phyloP scores from a whole-genome alignment of 2,888 invertebrate species.

The Eulithis prunata region DNA sequence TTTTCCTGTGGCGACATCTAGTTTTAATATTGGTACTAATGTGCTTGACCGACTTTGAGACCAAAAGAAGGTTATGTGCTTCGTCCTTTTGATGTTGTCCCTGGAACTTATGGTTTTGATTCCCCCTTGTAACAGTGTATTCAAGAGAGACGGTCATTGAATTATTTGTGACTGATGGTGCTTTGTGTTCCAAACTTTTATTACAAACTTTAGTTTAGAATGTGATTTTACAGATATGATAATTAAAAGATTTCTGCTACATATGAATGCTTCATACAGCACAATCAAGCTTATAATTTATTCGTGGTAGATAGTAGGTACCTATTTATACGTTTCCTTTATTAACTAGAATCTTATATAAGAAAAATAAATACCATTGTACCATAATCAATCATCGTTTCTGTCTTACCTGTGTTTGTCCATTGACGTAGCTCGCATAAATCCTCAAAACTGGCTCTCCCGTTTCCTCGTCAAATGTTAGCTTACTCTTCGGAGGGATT shows the following conservation, averaged over 20 bases:
- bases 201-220: too few species aligned
- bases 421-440: slow-evolving; percentile 78
- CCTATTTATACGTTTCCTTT: too few species aligned
- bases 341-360: too few species aligned
- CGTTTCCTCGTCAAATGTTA: slow-evolving; percentile 74
- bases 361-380: too few species aligned
- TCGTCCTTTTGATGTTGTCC: neutral
- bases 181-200: too few species aligned
- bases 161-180: neutral
- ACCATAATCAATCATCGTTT: too few species aligned
- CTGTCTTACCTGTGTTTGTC: slow-evolving; percentile 61
- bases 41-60: slow-evolving; percentile 2
- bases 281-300: too few species aligned
- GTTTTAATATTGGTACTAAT: slow-evolving; percentile 17
- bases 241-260: too few species aligned
- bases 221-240: too few species aligned
- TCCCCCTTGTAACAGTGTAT: neutral
- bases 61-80: neutral
- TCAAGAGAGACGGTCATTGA: neutral
- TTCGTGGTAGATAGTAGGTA: too few species aligned
- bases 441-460: slow-evolving; percentile 82
- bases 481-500: slow-evolving; percentile 74
- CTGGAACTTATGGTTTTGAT: neutral
- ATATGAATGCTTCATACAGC: too few species aligned
- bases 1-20: slow-evolving; percentile 30